Conservation (phyloP, 2,797 vertebrate genomes). For the Halcyon chelicuti region DNA sequence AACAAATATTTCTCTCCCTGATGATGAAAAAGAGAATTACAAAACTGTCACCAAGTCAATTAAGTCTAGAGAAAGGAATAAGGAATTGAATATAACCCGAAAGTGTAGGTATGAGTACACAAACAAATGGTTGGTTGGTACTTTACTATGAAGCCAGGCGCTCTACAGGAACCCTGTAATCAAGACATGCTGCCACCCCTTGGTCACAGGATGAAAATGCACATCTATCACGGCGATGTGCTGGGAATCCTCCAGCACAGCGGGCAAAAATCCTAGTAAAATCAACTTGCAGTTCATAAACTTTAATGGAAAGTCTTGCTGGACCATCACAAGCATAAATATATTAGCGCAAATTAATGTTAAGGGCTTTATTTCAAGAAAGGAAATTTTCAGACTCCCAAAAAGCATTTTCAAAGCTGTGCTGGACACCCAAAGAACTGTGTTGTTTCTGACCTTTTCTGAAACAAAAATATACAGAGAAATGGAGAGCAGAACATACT, state of each 20-base stretch:
- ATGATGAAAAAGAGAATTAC: not conserved
- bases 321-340: not conserved
- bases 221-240: accelerated
- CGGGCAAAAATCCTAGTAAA: not conserved
- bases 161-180: not conserved
- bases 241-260: not conserved
- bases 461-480: not conserved
- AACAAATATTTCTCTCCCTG: not conserved
- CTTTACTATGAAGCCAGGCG: accelerated
- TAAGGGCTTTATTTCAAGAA: not conserved
- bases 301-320: not conserved
- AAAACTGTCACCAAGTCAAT: not conserved
- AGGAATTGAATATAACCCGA: not conserved
- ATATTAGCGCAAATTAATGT: not conserved
- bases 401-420: not conserved
- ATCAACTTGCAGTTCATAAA: not conserved
- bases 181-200: slow-evolving; percentile 55
- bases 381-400: not conserved
- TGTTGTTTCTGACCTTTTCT: not conserved
- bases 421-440: not conserved
- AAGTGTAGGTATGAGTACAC: accelerated
- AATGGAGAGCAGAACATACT: not conserved
- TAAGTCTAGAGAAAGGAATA: not conserved
- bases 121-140: not conserved
- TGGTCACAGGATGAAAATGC: slow-evolving; percentile 20